phyloP scores from a whole-genome alignment of 1,140 invertebrate genomes.

The Pseudobourletiella spinata region DNA sequence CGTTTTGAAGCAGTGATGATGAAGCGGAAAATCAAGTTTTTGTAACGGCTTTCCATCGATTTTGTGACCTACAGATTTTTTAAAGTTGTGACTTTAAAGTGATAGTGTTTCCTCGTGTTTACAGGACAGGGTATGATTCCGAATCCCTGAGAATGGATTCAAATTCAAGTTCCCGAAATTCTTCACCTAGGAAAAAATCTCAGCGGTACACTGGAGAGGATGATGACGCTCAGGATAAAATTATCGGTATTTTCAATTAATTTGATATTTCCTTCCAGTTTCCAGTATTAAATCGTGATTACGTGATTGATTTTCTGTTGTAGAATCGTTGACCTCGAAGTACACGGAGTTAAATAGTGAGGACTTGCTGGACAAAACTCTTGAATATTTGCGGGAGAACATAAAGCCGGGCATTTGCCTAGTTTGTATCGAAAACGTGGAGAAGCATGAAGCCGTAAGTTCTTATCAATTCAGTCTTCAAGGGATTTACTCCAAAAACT shows the following conservation, averaged over 20 bases:
- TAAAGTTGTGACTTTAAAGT: no score
- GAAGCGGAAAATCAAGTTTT: no score
- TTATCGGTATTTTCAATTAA: background rate
- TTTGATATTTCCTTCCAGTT: background rate
- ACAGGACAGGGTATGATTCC: no score
- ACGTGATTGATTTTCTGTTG: background rate
- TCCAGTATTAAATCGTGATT: background rate
- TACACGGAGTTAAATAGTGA: slow-evolving; percentile 10
- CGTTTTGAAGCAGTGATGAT: no score
- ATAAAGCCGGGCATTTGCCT: slow-evolving; percentile 62
- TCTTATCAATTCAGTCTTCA: slow-evolving; percentile 36
- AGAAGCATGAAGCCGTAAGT: slow-evolving; percentile 63
- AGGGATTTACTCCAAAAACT: slow-evolving; percentile 23
- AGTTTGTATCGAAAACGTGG: slow-evolving; percentile 83
- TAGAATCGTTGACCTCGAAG: slow-evolving; percentile 11
- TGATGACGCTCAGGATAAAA: background rate
- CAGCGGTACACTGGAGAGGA: background rate
- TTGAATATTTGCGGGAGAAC: slow-evolving; percentile 28
- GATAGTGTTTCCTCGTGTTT: no score
- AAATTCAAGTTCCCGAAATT: background rate
- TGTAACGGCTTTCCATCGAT: no score
- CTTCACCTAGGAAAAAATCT: background rate
- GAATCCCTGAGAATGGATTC: no score
- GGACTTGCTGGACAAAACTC: slow-evolving; percentile 12
- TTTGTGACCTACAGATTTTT: no score